Conservation (phyloP, 2,797 vertebrate genomes). For the Macrochelys suwanniensis region DNA sequence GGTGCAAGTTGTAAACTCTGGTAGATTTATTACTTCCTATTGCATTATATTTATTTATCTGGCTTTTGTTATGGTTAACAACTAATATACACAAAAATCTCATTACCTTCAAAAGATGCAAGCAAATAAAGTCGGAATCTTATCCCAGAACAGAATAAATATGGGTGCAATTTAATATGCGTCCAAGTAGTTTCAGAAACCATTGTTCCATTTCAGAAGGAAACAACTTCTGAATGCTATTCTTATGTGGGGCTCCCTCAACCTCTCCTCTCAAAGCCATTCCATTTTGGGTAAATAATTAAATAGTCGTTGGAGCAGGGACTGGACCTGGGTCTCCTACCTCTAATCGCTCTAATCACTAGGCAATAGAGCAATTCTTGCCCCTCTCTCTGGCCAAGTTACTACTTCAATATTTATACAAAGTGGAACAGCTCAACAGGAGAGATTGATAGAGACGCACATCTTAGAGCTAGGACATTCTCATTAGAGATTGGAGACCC, state of each 20-base stretch:
- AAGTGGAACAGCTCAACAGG: not conserved
- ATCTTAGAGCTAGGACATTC: not conserved
- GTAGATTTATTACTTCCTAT: constrained; percentile 55
- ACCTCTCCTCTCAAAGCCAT: not conserved
- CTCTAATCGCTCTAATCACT: not conserved
- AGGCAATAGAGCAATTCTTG: not conserved
- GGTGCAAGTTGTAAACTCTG: constrained; percentile 36
- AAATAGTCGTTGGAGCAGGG: not conserved
- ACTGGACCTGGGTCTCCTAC: not conserved
- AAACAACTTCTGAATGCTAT: constrained; percentile 21
- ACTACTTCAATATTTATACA: not conserved
- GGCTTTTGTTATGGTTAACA: not conserved
- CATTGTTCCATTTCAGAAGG: constrained; percentile 69
- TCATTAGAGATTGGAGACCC: not conserved
- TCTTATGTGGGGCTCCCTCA: not conserved
- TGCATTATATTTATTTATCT: constrained; percentile 26
- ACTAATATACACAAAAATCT: constrained; percentile 33
- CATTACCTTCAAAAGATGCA: constrained; percentile 20
- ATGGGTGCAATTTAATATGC: constrained; percentile 63
- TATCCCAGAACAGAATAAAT: constrained; percentile 63
- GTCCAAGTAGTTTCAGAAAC: constrained; percentile 68
- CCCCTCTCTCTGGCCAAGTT: not conserved
- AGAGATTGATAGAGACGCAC: not conserved
- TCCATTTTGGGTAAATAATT: not conserved
- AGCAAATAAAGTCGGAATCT: constrained; percentile 37